Evolutionary conservation across 2,888 invertebrate genomes (phyloP).

Genomic region (Cacoxenus indagator): DNA sequence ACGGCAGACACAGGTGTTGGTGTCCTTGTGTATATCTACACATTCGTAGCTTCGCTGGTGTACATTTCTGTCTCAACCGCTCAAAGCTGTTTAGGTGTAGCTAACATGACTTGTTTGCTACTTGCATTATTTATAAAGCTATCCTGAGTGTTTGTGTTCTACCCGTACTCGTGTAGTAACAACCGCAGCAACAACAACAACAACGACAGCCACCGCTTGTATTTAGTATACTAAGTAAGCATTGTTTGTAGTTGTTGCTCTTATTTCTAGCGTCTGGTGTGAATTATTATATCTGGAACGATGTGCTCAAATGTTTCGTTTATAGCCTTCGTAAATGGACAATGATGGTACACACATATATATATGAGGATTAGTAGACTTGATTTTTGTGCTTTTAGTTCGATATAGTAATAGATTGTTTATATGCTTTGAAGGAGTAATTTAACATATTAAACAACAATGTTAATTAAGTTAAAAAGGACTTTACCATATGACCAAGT

Average conservation of each 20-base stretch:
- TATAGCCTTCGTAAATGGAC: no score
- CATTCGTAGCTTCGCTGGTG: background rate
- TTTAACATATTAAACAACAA: no score
- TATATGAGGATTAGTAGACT: no score
- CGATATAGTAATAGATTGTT: no score
- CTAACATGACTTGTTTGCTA: constrained; percentile 5
- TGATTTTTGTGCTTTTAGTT: no score
- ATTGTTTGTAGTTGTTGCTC: background rate
- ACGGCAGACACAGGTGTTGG: constrained; percentile 6
- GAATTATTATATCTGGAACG: background rate
- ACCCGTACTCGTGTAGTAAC: no score
- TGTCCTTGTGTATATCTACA: background rate
- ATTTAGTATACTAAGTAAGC: background rate
- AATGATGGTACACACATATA: no score
- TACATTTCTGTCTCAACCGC: background rate
- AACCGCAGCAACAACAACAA: background rate
- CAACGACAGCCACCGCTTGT: background rate
- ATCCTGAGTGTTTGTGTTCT: no score
- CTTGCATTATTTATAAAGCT: constrained; percentile 19
- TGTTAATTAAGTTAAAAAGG: no score
- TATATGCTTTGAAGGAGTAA: no score
- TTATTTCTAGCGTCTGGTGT: background rate
- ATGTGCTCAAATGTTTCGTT: no score
- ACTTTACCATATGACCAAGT: no score
- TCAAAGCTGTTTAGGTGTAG: background rate